Evolutionary conservation across 2,113 vertebrate species (phyloP).

Genomic region (Phrynosoma blainvillii): DNA sequence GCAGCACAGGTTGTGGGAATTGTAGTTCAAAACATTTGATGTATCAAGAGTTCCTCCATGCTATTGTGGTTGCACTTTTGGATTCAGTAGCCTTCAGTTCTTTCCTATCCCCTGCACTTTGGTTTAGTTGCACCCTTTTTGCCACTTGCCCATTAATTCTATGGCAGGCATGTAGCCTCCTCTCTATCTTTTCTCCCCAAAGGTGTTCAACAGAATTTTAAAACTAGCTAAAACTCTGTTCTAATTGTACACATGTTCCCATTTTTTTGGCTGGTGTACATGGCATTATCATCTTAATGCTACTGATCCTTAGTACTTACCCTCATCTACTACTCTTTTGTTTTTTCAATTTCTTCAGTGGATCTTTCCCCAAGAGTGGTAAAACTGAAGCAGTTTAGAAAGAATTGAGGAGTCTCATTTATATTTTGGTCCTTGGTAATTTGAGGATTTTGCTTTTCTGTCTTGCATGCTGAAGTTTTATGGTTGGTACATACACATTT

Average conservation of each 20-base stretch:
- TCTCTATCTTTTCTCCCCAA: not conserved
- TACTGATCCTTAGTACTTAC: not conserved
- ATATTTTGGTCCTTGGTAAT: not conserved
- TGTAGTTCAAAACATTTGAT: not conserved
- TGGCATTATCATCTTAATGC: not conserved
- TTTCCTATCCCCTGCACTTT: not conserved
- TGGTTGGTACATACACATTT: not conserved
- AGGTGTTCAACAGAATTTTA: not conserved
- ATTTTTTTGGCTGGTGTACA: not conserved
- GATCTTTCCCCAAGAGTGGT: not conserved
- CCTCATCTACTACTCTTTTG: too few species aligned
- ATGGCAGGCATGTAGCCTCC: not conserved
- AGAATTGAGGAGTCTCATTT: not conserved
- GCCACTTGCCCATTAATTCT: not conserved
- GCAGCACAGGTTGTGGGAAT: not conserved
- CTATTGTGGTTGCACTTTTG: not conserved
- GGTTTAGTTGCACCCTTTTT: not conserved
- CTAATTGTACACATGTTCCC: too few species aligned
- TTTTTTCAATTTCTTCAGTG: not conserved
- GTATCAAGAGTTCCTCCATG: not conserved
- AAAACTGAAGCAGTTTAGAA: not conserved
- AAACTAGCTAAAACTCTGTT: not conserved
- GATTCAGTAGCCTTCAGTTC: not conserved
- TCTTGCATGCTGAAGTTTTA: not conserved
- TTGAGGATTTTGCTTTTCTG: not conserved